Evolutionary conservation across 1,140 invertebrate genomes (phyloP).

Genomic region (Drosophila truncata): DNA sequence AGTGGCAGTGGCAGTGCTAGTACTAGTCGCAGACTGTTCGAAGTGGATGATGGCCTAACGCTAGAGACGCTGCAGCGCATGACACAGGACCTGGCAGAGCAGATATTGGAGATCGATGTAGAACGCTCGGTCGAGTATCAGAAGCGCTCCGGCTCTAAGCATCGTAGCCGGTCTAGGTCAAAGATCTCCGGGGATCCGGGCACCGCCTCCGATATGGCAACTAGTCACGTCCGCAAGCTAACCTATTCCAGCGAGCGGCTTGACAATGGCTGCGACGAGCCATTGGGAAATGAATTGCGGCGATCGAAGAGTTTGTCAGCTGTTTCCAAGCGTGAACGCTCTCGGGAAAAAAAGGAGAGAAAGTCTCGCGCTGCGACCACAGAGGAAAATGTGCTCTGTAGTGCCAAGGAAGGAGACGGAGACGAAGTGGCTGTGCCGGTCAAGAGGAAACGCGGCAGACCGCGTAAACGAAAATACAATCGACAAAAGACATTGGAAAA

Average conservation of each 20-base stretch:
- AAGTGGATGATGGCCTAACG: conserved; percentile 45
- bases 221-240: conserved; percentile 59
- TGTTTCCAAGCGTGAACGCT: conserved; percentile 20
- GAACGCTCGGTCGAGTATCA: conserved; percentile 62
- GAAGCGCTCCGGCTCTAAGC: conserved; percentile 63
- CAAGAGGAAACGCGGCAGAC: conserved; percentile 47
- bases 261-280: conserved; percentile 13
- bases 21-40: conserved; percentile 14
- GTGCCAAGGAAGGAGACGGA: background rate
- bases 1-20: conserved; percentile 17
- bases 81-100: conserved; percentile 51
- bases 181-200: conserved; percentile 25
- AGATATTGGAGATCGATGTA: conserved; percentile 62
- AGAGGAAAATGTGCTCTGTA: conserved; percentile 13
- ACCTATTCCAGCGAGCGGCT: conserved; percentile 64
- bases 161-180: conserved; percentile 46
- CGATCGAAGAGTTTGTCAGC: conserved; percentile 37
- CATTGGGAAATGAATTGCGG: conserved; percentile 7
- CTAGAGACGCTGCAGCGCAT: conserved; percentile 59
- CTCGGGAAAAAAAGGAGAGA: conserved; percentile 3
- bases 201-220: background rate
- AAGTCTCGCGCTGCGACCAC: conserved; percentile 29
- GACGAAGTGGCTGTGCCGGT: background rate
- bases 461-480: conserved; percentile 22
- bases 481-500: background rate